Conservation (phyloP, 2,888 invertebrate species). For the Drosophila rellima region DNA sequence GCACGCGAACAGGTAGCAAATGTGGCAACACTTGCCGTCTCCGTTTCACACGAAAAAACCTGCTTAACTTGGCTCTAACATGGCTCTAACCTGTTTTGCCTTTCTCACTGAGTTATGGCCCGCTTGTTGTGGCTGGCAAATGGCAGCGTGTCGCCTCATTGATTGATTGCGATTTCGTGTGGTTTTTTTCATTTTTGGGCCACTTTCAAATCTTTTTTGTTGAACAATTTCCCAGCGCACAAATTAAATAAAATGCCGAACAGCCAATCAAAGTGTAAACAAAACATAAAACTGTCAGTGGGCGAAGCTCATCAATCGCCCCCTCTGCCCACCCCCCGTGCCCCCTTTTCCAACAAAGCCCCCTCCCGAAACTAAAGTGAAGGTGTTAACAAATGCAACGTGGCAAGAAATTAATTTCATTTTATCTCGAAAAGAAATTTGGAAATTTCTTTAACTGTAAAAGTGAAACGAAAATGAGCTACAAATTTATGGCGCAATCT, state of each 20-base stretch:
- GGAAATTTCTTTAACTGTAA: conserved; percentile 25
- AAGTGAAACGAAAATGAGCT: conserved; percentile 46
- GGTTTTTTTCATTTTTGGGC: conserved; percentile 13
- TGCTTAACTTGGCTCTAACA: conserved; percentile 1
- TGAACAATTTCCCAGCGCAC: conserved; percentile 28
- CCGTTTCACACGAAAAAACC: conserved; percentile 30
- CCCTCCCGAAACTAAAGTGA: conserved; percentile 68
- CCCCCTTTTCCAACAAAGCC: background rate
- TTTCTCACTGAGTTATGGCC: conserved; percentile 14
- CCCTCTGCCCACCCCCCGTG: too few relatives aligned
- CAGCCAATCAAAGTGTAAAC: conserved; percentile 77
- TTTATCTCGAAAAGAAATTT: conserved; percentile 12
- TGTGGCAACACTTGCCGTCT: conserved; percentile 44
- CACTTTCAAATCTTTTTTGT: conserved; percentile 22
- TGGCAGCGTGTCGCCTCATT: conserved; percentile 33
- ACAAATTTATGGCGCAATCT: conserved; percentile 71
- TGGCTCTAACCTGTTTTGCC: conserved; percentile 38
- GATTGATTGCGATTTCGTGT: conserved; percentile 35
- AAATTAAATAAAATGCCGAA: conserved; percentile 35
- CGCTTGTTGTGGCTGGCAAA: conserved; percentile 23
- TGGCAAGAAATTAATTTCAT: conserved; percentile 56
- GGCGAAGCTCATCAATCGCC: conserved; percentile 72
- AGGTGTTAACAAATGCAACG: conserved; percentile 80
- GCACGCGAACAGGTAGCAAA: conserved; percentile 43
- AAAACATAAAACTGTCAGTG: conserved; percentile 85